Base-by-base conservation (phyloP, 2,888 invertebrate species). In the Herminia tarsipennalis region DNA sequence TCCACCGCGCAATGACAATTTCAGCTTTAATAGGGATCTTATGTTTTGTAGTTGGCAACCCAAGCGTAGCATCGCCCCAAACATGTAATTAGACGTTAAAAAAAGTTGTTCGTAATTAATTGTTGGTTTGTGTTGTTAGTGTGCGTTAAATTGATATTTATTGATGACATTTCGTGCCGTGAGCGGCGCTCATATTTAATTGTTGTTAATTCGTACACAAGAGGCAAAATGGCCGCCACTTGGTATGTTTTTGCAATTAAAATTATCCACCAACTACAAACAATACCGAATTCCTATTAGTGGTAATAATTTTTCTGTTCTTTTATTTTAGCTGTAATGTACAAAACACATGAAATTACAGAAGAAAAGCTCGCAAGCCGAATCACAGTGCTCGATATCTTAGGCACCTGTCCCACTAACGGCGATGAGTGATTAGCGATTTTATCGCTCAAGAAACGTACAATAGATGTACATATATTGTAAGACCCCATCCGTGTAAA, bases 81-180 rank as follows among this genome's bases (percentile, higher is more conserved):
- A 76, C 82, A 65, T 86, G 86, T 87, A 86, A 88, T 88, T 87
- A 87, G 83, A 55, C 58, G 65, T 73, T 78, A 82, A 82, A 81
- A 87, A 66, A 88, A 87, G 84, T 68, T 82, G 80, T 81, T 80
- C 75, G 76, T 85, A 85, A 88, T 89, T 87, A 88, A 88, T 88
- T 83, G 67, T 67, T 73, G 70, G 76, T 73, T 76, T 76, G 68
- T 73, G 69, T 56, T 71, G 66, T 60, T 66, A 73, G 78, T 78
- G 73, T 74, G 73, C 62, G 76, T 81, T 81, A 82, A 83, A 83
- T 83, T 84, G 75, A 86, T 85, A 88, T 88, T 88, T 85, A 88
- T 84, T 79, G 79, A 81, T 83, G 83, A 84, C 82, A 85, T 86
- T 81, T 77, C 75, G 70, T 83, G 81, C 76, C 74, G 77, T 76